These are phyloP conservation scores for Drosophila nikananu DNA, from an alignment of 1,140 invertebrate species.

Conservation along the genomic window DNA sequence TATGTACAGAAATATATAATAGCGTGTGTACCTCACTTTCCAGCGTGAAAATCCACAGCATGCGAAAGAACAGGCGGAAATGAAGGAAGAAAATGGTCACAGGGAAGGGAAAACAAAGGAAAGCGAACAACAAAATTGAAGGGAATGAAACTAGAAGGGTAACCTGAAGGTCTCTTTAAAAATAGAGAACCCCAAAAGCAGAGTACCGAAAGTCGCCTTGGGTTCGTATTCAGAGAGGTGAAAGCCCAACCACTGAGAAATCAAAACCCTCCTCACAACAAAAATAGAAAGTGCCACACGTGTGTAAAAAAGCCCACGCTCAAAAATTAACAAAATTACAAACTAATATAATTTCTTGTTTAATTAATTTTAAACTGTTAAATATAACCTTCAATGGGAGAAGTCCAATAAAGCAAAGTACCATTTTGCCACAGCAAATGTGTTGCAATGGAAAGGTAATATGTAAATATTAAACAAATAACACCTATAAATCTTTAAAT, in stretches of 20 bases:
- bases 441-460: not conserved
- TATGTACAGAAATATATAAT: constrained; percentile 26
- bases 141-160: constrained; percentile 24
- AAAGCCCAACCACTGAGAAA: constrained; percentile 51
- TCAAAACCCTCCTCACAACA: constrained; percentile 8
- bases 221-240: constrained; percentile 31
- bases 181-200: constrained; percentile 16
- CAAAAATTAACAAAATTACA: constrained; percentile 12
- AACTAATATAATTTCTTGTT: not conserved
- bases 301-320: not conserved
- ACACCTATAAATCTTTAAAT: not conserved
- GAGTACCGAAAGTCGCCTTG: constrained; percentile 22
- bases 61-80: constrained; percentile 20
- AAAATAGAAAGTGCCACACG: constrained; percentile 48
- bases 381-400: not conserved
- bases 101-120: constrained; percentile 10
- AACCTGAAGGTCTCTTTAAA: constrained; percentile 11
- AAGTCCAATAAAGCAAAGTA: not conserved
- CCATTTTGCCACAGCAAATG: not conserved
- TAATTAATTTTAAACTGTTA: not conserved
- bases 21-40: constrained; percentile 41
- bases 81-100: constrained; percentile 32
- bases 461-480: not conserved
- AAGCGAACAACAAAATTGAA: not conserved
- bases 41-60: constrained; percentile 24